A percentile compares a stretch with the other conserved stretches of the same genome.
These are phyloP conservation scores for Tragelaphus buxtoni DNA, from an alignment of 2,113 vertebrate genomes.

Conservation along the genomic window DNA sequence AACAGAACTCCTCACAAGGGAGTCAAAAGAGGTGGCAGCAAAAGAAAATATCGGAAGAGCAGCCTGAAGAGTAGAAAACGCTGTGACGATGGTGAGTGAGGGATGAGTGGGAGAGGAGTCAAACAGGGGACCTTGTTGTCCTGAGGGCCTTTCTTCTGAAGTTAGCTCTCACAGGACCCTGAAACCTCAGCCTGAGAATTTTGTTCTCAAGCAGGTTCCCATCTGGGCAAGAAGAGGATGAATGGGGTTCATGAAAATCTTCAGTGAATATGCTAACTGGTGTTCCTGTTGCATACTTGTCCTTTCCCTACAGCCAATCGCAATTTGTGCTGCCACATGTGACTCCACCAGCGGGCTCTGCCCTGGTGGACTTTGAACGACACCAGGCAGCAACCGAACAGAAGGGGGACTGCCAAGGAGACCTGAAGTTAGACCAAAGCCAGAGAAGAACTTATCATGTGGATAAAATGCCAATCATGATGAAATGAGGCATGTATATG, in stretches of 20 bases:
- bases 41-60: slow-evolving; percentile 60
- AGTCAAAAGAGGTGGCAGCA: slow-evolving; percentile 62
- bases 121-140: fast-evolving
- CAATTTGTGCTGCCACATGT: slow-evolving; percentile 49
- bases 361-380: slow-evolving; percentile 20
- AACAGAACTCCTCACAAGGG: slow-evolving; percentile 66
- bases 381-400: slow-evolving; percentile 25
- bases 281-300: not conserved
- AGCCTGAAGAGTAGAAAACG: slow-evolving; percentile 56
- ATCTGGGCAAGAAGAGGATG: not conserved
- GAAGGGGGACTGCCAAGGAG: slow-evolving; percentile 37
- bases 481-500: slow-evolving; percentile 54
- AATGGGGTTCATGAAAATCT: not conserved
- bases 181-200: not conserved
- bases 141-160: not conserved
- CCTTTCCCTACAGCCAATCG: slow-evolving; percentile 52
- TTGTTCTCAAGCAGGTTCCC: not conserved
- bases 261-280: not conserved
- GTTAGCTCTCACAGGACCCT: not conserved
- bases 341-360: not conserved
- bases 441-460: slow-evolving; percentile 33
- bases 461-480: slow-evolving; percentile 52
- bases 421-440: slow-evolving; percentile 29
- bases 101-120: not conserved
- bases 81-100: slow-evolving; percentile 60